Base-by-base conservation (phyloP, 2,113 vertebrate species). In the Dipodomys spectabilis region DNA sequence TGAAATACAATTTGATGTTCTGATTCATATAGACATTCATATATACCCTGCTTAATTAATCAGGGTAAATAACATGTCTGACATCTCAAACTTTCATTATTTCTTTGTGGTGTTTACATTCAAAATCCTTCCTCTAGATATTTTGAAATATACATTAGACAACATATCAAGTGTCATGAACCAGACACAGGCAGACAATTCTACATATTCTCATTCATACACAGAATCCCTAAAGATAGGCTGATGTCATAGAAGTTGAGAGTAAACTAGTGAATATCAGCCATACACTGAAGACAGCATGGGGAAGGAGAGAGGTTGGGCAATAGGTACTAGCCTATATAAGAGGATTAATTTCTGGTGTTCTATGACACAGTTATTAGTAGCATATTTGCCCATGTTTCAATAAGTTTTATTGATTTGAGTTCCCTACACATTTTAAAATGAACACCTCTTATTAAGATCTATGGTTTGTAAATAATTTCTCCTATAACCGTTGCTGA, bases 171-270 rank as follows among this genome's bases (percentile, higher is more conserved):
- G 32, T 20, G 30, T 19, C 44, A 32, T 15, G 62, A 71, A 6
- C 2, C 20, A 85, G 45, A 6, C 28, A 13, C 3, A 69, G 10
- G 60, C 23, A 64, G 49, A 71, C 19, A 27, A n/a, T 25, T 35
- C 25, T 12, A 49, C 16, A 18, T 62, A 4, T 23, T 60, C 75
- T 79, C 19, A 39, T 27, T 35, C 16, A 25, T 13, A 12, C 39
- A 0, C 7, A 20, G 12, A 30, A 9, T 7, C 18, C 79, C 4
- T 28, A 79, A 2, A 22, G 1, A 27, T 30, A 28, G 1, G 45
- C 22, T 75, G 9, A 83, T 25, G 62, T 84, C n/a, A 69, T 45
- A 60, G 20, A n/a, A n/a, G 7, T 60, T 78, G 11, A 69, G 22
- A 30, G 15, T 20, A 18, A 22, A 67, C 30, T 30, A 69, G 4